Conservation (phyloP, 2,888 invertebrate species). For the Resseliella maxima region DNA sequence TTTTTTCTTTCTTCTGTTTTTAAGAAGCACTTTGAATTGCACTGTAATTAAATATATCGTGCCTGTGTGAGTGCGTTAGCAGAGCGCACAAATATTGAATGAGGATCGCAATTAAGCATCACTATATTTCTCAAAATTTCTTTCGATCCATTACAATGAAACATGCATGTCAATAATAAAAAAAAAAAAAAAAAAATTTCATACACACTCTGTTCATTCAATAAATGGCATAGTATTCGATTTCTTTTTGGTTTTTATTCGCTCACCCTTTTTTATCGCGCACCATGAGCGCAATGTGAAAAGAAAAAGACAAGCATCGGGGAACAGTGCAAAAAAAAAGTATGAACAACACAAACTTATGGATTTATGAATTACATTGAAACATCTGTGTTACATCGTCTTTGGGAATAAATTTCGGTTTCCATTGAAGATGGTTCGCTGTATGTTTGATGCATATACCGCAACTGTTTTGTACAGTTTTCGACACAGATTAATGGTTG, state of each 20-base stretch:
- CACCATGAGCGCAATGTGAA: background rate
- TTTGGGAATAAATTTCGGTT: background rate
- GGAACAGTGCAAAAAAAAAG: background rate
- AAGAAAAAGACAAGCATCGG: background rate
- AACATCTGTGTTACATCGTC: slow-evolving; percentile 43
- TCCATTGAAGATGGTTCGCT: slow-evolving; percentile 10
- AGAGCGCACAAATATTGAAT: background rate
- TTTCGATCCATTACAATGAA: background rate
- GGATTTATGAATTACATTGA: slow-evolving; percentile 6
- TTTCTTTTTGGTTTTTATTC: background rate
- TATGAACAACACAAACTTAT: background rate
- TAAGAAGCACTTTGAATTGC: background rate
- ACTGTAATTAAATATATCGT: slow-evolving; percentile 4
- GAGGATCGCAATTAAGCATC: slow-evolving; percentile 25
- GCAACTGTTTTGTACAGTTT: background rate
- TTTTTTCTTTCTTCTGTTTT: too few relatives aligned
- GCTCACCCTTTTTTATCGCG: background rate
- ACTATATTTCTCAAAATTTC: background rate
- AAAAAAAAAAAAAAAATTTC: background rate
- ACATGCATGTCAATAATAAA: background rate
- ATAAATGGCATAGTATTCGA: slow-evolving; percentile 32
- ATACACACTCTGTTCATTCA: background rate
- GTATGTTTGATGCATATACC: background rate
- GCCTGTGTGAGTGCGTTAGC: background rate
- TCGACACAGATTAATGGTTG: slow-evolving; percentile 48